Evolutionary conservation across 1,140 invertebrate genomes (phyloP), one percentile per base, ranked within the genome.

Genomic region (Cylas formicarius): DNA sequence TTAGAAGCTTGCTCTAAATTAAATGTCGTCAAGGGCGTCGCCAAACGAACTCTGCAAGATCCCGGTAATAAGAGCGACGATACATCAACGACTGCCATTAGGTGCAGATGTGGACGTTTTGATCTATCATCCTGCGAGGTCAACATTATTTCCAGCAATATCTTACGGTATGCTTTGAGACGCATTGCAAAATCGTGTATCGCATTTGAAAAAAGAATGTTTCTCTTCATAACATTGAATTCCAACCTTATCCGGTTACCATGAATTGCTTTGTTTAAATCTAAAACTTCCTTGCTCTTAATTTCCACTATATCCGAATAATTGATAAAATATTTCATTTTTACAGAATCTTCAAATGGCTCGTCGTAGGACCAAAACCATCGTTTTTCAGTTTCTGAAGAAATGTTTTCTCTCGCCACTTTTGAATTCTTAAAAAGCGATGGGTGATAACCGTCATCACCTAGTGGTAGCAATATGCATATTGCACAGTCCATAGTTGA

Each of bases 11-110:
- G 57, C 14, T 52, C 26, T 18, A 45, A 35, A 11, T 48, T 53
- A 38, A 53, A 61, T n/a, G 61, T 61, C n/a, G 38, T 48, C 13
- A 61, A 21, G 13, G 50, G 55, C 41, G 44, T 45, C 16, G 54
- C 58, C 7, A 58, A 31, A 18, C 55, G 39, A 9, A 51, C 32
- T 44, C 37, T 58, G 8, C 44, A 45, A 50, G 55, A 48, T 28
- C 57, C 60, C 16, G 58, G 60, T 51, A 58, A 60, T 13, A 60
- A 27, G 10, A 60, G 26, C 2, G 46, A n/a, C 2, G 49, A 45
- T 28, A 58, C 32, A 49, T 60, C 52, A 1, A 57, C 32, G 7
- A 57, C 17, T 10, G 57, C 50, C 58, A 60, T 60, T n/a, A 60
- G 41, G 40, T 62, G 56, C 20, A 62, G 40, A 42, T 43, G 53